Evolutionary conservation across 2,113 vertebrate species (phyloP), one percentile per base, ranked within the genome.

Genomic region (Prietella phreatophila): DNA sequence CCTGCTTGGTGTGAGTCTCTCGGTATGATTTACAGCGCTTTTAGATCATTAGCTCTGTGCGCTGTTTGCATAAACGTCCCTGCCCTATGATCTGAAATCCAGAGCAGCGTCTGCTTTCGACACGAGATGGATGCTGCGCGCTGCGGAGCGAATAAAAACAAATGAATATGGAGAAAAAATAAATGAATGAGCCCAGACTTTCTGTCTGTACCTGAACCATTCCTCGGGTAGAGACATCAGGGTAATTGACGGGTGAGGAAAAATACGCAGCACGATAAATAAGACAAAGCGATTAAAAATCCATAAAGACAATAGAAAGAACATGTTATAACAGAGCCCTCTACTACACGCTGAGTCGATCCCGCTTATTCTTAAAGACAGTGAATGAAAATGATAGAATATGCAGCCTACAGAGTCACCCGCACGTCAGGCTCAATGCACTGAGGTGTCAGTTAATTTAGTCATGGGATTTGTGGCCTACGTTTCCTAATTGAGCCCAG

Each of bases 361-460:
- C 60, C 2, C 27, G 85, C 91, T 89, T 92, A 90, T 93, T 93
- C 91, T 92, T 93, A 93, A 76, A 94, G 91, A 90, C 86, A 88
- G 85, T 90, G 92, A 94, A 93, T 92, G 86, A 95, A 95, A 94
- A 94, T 94, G 94, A 95, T 90, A 93, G 92, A 91, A 93, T 90
- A 85, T 93, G 93, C 83, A 86, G 90, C 93, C 93, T 93, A 92
- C 92, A 92, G 88, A 89, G 92, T 91, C 86, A 79, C 91, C 92
- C 92, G 93, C 93, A 94, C 91, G 92, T 92, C 92, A 91, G 92
- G 91, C 87, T 91, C 89, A 93, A 95, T 91, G 93, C 95, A 95
- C 95, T 92, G 92, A 94, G 94, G 95, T 94, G 93, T 95, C 95
- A 96, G 95, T 95, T 96, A 96, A 95, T 96, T 95, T 94, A 95